Conservation (phyloP, 2,113 vertebrate species). For the Cryptotis parvus region DNA sequence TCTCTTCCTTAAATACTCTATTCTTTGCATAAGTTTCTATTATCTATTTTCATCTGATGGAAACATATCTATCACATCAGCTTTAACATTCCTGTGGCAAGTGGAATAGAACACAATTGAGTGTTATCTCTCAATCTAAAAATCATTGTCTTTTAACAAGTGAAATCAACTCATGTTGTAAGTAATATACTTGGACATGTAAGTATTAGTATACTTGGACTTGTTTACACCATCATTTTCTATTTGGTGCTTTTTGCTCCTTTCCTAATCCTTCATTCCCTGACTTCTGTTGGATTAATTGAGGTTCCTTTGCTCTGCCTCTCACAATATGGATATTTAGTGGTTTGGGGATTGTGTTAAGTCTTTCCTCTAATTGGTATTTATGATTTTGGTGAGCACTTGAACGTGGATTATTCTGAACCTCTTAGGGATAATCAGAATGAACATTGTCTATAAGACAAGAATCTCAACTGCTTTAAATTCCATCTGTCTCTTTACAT, state of each 20-base stretch:
- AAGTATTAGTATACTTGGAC: background rate
- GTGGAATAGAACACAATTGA: background rate
- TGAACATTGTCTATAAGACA: background rate
- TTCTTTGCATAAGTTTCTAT: background rate
- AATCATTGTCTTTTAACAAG: background rate
- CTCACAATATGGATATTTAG: background rate
- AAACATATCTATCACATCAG: too few relatives aligned
- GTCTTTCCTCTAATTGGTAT: constrained; percentile 6
- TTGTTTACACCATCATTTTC: background rate
- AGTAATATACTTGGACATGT: too few relatives aligned
- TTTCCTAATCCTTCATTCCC: background rate
- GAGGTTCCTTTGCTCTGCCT: background rate
- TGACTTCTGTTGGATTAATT: background rate
- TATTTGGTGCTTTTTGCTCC: background rate
- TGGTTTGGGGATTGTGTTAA: background rate
- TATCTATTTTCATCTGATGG: too few relatives aligned
- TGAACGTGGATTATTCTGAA: constrained; percentile 13
- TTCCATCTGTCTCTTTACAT: background rate
- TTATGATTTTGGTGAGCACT: constrained; percentile 6
- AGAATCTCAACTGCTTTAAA: constrained; percentile 31
- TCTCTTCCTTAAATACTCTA: background rate
- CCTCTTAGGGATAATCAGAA: constrained; percentile 8
- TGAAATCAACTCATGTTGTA: background rate
- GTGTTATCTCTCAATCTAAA: background rate
- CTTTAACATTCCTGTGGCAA: background rate